These are phyloP conservation scores for Drosophila setosimentum DNA, from an alignment of 2,888 invertebrate genomes.

Conservation along the genomic window DNA sequence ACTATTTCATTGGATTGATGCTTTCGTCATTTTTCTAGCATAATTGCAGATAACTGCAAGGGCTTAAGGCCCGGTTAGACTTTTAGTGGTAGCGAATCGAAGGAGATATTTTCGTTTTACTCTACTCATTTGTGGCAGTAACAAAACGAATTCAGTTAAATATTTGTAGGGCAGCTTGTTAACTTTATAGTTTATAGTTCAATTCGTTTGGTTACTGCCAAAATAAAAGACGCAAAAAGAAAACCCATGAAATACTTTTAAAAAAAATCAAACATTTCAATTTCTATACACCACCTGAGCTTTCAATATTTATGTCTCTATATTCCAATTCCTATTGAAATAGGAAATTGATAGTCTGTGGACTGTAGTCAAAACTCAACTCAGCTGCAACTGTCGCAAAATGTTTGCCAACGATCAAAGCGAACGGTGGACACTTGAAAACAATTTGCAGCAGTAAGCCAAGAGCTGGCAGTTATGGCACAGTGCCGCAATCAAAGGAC, in stretches of 20 bases:
- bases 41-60: neutral
- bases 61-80: too few relatives aligned
- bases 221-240: neutral
- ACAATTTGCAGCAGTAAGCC: conserved; percentile 33
- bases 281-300: neutral
- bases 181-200: neutral
- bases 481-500: conserved; percentile 53
- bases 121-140: neutral
- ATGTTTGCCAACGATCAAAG: conserved; percentile 53
- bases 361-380: conserved; percentile 13
- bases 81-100: neutral
- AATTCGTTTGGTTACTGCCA: neutral
- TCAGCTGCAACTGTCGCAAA: conserved; percentile 61
- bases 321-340: neutral
- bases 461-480: conserved; percentile 30
- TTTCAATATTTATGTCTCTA: neutral
- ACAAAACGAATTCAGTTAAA: neutral
- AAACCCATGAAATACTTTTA: neutral
- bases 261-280: neutral
- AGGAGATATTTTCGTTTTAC: neutral
- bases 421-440: conserved; percentile 48
- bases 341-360: conserved; percentile 29
- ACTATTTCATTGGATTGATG: conserved; percentile 18
- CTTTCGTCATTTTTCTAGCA: neutral
- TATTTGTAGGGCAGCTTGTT: neutral